Percentiles rank a stretch among this genome's conserved stretches.
Conservation (phyloP, 2,888 invertebrate genomes). For the Drosophila rellima region DNA sequence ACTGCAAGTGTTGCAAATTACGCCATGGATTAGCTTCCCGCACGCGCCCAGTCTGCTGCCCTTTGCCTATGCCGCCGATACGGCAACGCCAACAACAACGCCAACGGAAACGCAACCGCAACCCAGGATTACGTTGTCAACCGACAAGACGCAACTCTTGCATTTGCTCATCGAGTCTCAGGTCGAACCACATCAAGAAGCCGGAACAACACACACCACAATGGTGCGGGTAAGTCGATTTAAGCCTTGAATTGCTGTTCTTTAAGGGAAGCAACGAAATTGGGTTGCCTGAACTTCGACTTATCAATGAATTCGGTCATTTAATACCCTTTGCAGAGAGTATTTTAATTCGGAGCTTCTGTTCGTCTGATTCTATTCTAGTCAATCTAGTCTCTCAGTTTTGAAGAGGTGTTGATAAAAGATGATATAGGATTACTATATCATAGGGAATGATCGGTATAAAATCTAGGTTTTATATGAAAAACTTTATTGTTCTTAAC, state of each 20-base stretch:
- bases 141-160: conserved; percentile 64
- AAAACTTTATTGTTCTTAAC: too few species aligned
- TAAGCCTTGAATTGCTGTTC: neutral
- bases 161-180: conserved; percentile 84
- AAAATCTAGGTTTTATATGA: too few species aligned
- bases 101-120: conserved; percentile 36
- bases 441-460: too few species aligned
- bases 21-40: conserved; percentile 87
- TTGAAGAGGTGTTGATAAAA: too few species aligned
- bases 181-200: conserved; percentile 65
- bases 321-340: too few species aligned
- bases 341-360: too few species aligned
- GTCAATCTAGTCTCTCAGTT: too few species aligned
- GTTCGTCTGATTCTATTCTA: too few species aligned
- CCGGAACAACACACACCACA: conserved; percentile 36
- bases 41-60: conserved; percentile 83
- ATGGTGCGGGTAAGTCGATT: conserved; percentile 73
- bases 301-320: neutral
- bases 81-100: conserved; percentile 49
- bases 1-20: conserved; percentile 86
- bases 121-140: conserved; percentile 43
- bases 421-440: too few species aligned
- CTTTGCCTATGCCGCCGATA: conserved; percentile 76
- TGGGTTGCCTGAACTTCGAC: neutral
- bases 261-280: neutral